Evolutionary conservation across 2,113 vertebrate species (phyloP), one percentile per base, ranked within the genome.

Genomic region (Chaetops frenatus): DNA sequence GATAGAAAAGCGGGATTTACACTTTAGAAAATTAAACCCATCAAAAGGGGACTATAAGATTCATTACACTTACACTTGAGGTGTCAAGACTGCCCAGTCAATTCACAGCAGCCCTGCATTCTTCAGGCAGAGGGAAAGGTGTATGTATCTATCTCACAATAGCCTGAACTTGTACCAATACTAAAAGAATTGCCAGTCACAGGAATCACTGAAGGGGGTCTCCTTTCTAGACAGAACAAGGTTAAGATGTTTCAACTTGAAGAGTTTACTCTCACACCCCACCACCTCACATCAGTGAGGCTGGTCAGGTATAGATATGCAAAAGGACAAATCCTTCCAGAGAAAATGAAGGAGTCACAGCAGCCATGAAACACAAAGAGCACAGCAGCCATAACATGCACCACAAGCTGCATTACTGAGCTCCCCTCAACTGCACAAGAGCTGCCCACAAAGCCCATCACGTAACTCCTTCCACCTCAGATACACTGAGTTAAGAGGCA

Each of bases 361-460:
- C 48, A 89, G 45, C 14, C 40, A 69, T 4, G 25, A 67, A 81
- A 76, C 48, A 51, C 61, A 50, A 24, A 77, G 21, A 62, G 36
- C 7, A 2, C 65, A 85, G 62, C 28, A 91, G 28, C 45, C 33
- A 20, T 3, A 69, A 29, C 0, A 9, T 0, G 0, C 21, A 31
- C 15, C 38, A 35, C 7, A 5, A 20, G 38, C 3, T 1, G 29
- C 61, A 48, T 35, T 28, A 48, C 31, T 35, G 65, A 78, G 45
- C 61, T 64, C 44, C 40, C 38, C 38, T 47, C 20, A 56, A 14
- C 60, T 51, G n/a, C 66, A 56, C 22, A 15, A 33, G 8, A 81
- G 48, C 53, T 71, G 10, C 8, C 36, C 22, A 44, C 6, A 12
- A 67, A 76, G 44, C 35, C 73, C 48, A 48, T 22, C 28, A 35